Percentiles rank a stretch among this genome's conserved stretches.
These are phyloP conservation scores for Theristicus caerulescens DNA, from an alignment of 2,113 vertebrate genomes.

Conservation along the genomic window DNA sequence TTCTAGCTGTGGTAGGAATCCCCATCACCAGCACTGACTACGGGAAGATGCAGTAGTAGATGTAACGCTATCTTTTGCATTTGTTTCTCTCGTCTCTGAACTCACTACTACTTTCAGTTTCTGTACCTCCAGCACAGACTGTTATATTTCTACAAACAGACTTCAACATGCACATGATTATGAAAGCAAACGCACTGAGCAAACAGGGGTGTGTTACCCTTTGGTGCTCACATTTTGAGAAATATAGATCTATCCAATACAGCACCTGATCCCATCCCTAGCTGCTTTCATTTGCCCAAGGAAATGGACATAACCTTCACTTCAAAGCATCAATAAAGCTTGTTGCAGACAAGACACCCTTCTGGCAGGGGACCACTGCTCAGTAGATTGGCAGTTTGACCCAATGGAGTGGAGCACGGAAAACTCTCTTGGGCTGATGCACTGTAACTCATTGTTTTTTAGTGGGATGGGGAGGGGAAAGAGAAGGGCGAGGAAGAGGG, in stretches of 20 bases:
- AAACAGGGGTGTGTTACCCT: neutral
- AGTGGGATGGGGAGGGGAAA: neutral
- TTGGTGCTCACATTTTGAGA: neutral
- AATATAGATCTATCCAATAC: slow-evolving; percentile 43
- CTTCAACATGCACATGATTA: neutral
- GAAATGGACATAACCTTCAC: slow-evolving; percentile 79
- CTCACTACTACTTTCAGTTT: neutral
- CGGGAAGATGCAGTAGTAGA: accelerated
- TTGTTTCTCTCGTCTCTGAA: neutral
- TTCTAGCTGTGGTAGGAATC: neutral
- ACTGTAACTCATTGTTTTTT: neutral
- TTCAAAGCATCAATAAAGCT: slow-evolving; percentile 77
- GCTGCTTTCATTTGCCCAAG: slow-evolving; percentile 73
- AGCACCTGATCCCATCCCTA: slow-evolving; percentile 78
- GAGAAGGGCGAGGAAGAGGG: neutral
- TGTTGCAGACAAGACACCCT: slow-evolving; percentile 56
- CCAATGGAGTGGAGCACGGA: slow-evolving; percentile 54
- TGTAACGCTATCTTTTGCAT: accelerated
- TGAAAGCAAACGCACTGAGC: neutral
- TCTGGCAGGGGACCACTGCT: slow-evolving; percentile 22
- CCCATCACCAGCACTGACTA: neutral
- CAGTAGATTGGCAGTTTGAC: slow-evolving; percentile 38
- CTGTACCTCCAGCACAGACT: neutral
- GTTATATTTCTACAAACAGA: neutral
- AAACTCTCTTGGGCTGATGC: slow-evolving; percentile 52